Conservation (phyloP, 2,797 vertebrate genomes). For the Ctenosaura bakeri region DNA sequence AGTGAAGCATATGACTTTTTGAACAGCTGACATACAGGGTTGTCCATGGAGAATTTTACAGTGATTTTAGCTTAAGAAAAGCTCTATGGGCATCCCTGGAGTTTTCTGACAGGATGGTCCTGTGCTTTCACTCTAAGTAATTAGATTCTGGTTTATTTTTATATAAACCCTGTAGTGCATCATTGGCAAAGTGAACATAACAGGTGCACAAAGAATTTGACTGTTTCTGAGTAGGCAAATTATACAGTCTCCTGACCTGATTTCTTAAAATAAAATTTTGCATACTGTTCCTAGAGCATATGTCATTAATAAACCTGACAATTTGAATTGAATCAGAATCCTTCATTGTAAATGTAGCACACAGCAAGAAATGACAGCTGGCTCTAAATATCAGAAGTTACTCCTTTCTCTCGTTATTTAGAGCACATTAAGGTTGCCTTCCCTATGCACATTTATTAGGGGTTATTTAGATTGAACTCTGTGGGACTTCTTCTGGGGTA, state of each 20-base stretch:
- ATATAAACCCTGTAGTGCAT: background rate
- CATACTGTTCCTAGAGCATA: background rate
- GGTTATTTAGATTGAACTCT: background rate
- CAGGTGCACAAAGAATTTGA: slow-evolving; percentile 30
- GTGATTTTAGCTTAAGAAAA: background rate
- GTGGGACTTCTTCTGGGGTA: background rate
- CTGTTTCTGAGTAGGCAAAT: slow-evolving; percentile 13
- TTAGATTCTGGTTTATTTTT: slow-evolving; percentile 25
- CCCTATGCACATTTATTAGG: background rate
- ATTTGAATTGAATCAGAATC: slow-evolving; percentile 24
- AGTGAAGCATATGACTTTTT: background rate
- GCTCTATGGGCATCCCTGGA: background rate
- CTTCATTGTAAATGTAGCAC: slow-evolving; percentile 4
- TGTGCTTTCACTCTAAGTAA: slow-evolving; percentile 15
- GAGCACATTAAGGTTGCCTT: background rate
- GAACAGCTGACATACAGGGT: slow-evolving; percentile 19
- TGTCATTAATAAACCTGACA: slow-evolving; percentile 2
- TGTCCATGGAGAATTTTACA: slow-evolving; percentile 4
- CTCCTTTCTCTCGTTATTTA: background rate
- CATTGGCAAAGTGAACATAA: slow-evolving; percentile 27
- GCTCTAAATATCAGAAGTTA: background rate
- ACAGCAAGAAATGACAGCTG: background rate
- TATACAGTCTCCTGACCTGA: slow-evolving; percentile 21
- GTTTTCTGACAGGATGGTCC: background rate
- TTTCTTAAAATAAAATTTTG: slow-evolving; percentile 31